Percentiles rank a stretch among this genome's conserved stretches.
Evolutionary conservation across 2,888 invertebrate genomes (phyloP).

Genomic region (Alloplasta piceator): DNA sequence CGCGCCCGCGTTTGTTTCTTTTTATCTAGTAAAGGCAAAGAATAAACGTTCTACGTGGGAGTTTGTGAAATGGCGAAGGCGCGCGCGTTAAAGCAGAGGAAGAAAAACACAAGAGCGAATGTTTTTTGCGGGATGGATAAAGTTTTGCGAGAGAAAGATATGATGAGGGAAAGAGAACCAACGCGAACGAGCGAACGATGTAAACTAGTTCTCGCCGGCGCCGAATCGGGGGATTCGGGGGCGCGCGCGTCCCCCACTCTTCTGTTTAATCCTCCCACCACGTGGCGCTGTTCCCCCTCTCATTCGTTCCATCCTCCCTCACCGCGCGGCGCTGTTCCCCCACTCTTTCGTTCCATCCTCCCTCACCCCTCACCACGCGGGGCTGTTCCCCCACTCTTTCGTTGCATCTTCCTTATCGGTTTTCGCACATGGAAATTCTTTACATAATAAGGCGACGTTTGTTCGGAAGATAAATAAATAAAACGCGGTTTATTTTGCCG

Average conservation of each 20-base stretch:
- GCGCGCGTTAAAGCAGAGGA: too few relatives aligned
- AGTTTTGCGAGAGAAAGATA: too few relatives aligned
- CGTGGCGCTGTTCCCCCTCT: background rate
- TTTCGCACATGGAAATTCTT: slow-evolving; percentile 5
- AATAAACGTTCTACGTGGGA: too few relatives aligned
- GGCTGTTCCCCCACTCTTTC: background rate
- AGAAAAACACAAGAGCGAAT: too few relatives aligned
- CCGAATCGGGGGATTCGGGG: slow-evolving; percentile 50
- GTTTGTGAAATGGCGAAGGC: too few relatives aligned
- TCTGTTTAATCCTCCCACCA: background rate
- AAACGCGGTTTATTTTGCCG: background rate
- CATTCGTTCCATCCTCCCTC: background rate
- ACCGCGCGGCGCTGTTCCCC: too few relatives aligned
- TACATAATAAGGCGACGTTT: slow-evolving; percentile 33
- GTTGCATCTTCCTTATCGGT: background rate
- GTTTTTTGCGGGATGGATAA: too few relatives aligned
- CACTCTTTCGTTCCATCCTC: background rate
- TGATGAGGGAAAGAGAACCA: too few relatives aligned
- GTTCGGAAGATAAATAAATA: slow-evolving; percentile 9
- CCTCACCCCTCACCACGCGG: background rate
- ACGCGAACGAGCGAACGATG: slow-evolving; percentile 12
- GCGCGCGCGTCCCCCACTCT: background rate
- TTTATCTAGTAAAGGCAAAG: too few relatives aligned
- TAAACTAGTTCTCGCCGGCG: background rate
- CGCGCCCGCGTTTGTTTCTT: too few relatives aligned